A percentile compares a stretch with the other conserved stretches of the same genome.
phyloP scores from a whole-genome alignment of 2,888 invertebrate species.

The Lasioglossum pauxillum region DNA sequence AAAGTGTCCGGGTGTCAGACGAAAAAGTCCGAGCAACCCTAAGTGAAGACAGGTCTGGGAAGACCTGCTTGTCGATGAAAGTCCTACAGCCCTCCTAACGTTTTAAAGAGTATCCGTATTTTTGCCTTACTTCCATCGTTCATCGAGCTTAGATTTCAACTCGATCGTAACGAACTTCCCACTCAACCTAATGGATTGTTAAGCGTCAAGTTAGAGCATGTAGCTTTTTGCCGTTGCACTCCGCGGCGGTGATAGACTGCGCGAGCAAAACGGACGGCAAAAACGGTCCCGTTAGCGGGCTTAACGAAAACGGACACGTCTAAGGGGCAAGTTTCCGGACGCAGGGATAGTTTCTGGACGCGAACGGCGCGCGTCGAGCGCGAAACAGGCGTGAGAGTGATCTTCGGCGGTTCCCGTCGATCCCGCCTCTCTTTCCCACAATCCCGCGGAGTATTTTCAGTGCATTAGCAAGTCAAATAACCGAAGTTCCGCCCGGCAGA shows the following conservation, averaged over 20 bases:
- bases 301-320: conserved; percentile 1
- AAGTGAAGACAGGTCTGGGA: no score
- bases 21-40: no score
- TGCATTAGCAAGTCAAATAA: conserved; percentile 81
- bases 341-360: conserved; percentile 1
- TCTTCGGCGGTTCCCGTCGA: conserved; percentile 68
- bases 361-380: conserved; percentile 17
- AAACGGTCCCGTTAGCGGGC: neutral
- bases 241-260: neutral
- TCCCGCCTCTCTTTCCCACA: conserved; percentile 60
- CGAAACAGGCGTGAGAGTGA: conserved; percentile 57
- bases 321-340: neutral
- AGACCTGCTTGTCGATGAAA: neutral
- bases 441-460: conserved; percentile 75
- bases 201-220: neutral
- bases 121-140: neutral
- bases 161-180: neutral
- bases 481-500: conserved; percentile 66
- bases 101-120: neutral
- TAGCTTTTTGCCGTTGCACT: neutral
- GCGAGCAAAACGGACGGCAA: neutral
- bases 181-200: neutral
- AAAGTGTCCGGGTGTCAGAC: no score
- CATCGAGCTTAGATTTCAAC: neutral
- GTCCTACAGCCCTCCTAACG: neutral